Percentiles rank a stretch among this genome's conserved stretches.
phyloP scores from a whole-genome alignment of 2,888 invertebrate genomes.

The Beris morrisii region DNA sequence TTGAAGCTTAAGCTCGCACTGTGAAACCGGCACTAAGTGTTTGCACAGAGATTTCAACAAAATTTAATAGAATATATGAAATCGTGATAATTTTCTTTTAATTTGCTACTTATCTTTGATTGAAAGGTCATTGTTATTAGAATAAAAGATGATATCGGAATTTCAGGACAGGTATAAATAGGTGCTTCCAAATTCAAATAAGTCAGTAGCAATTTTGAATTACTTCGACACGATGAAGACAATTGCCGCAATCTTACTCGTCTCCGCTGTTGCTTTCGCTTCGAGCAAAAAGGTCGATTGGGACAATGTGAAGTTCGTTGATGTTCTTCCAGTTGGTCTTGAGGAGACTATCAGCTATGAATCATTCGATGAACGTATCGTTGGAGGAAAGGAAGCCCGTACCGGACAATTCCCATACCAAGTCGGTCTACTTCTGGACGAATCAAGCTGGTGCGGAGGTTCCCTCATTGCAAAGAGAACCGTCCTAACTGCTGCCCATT shows the following conservation, averaged over 20 bases:
- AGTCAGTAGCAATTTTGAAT: too few species aligned
- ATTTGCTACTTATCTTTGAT: too few species aligned
- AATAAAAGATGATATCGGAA: too few species aligned
- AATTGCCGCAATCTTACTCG: background rate
- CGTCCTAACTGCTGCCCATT: slow-evolving; percentile 52
- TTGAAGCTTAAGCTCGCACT: too few species aligned
- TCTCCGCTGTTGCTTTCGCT: background rate
- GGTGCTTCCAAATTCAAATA: too few species aligned
- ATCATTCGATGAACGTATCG: slow-evolving; percentile 18
- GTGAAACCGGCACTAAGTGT: too few species aligned
- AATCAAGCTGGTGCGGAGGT: slow-evolving; percentile 47
- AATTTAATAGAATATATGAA: too few species aligned
- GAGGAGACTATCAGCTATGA: background rate
- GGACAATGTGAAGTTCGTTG: slow-evolving; percentile 12
- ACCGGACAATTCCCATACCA: slow-evolving; percentile 48
- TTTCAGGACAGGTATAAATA: too few species aligned
- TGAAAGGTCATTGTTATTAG: too few species aligned
- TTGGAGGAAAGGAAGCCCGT: slow-evolving; percentile 35
- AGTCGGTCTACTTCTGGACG: slow-evolving; percentile 47
- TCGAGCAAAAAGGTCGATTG: slow-evolving; percentile 3
- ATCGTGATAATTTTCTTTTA: too few species aligned
- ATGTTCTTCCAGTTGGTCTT: slow-evolving; percentile 2
- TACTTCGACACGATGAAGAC: slow-evolving; percentile 1
- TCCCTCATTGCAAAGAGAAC: slow-evolving; percentile 45
- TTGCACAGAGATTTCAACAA: too few species aligned